Percentiles rank a stretch among this genome's conserved stretches.
Conservation (phyloP, 2,113 vertebrate genomes). For the Catharus minimus region DNA sequence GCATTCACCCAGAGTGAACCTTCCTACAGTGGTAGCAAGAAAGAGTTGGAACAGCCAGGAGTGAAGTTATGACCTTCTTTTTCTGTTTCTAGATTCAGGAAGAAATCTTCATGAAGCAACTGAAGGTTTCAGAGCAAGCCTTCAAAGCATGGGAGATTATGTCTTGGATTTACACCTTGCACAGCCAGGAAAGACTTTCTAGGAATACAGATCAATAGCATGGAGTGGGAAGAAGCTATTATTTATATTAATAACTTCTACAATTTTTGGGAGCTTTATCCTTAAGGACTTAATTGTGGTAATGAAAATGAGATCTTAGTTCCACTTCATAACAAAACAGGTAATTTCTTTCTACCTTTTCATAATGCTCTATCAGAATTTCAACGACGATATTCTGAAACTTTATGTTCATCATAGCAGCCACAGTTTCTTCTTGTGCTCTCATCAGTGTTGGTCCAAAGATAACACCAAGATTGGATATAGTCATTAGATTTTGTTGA, state of each 20-base stretch:
- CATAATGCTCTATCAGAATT: slow-evolving; percentile 95
- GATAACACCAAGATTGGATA: slow-evolving; percentile 97
- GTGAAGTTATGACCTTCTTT: background rate
- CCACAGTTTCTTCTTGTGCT: slow-evolving; percentile 96
- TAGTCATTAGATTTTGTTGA: slow-evolving; percentile 94
- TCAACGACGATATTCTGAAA: slow-evolving; percentile 99
- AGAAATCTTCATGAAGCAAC: background rate
- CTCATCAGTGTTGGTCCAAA: slow-evolving; percentile 97
- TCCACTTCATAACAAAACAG: background rate
- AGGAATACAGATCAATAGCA: background rate
- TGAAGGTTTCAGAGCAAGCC: background rate
- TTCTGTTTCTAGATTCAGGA: background rate
- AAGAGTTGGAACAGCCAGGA: background rate
- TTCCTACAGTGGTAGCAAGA: background rate
- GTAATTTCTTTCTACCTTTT: slow-evolving; percentile 81
- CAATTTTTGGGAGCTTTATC: background rate
- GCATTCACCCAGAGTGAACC: background rate
- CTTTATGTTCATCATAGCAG: slow-evolving; percentile 99
- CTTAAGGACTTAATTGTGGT: background rate
- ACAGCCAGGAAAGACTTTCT: background rate
- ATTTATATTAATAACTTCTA: background rate
- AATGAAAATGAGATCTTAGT: background rate
- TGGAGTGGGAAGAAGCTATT: background rate
- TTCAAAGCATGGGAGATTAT: background rate
- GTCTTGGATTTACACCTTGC: background rate